Evolutionary conservation across 2,113 vertebrate genomes (phyloP), one percentile per base, ranked within the genome.

Genomic region (Sigmodon hispidus): DNA sequence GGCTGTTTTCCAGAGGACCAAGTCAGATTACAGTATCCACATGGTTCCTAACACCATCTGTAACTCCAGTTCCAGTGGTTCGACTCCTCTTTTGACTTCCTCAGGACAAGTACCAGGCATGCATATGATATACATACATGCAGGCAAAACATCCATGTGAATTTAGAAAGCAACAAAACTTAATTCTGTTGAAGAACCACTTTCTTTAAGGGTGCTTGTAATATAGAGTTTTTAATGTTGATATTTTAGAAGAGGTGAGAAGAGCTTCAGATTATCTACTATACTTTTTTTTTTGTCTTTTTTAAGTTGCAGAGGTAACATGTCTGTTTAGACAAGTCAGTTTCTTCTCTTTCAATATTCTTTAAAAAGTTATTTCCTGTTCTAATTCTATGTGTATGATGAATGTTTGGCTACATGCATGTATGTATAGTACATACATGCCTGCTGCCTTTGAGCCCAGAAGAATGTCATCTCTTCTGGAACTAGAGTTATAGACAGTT

Each of bases 271-370:
- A 79, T 89, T 93, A 65, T 73, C 75, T 92, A 88, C 40, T 72
- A 2, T 57, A 15, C 36, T 89, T 36, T 80, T 94, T 96, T 80
- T 93, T 34, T 69, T 69, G 0, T 10, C 50, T 93, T 96, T 94
- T 94, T 77, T 92, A 90, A 80, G 22, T 81, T 96, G 77, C 1
- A 93, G 87, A 94, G 83, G 29, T 96, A 86, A 87, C 15, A 19
- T 57, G 31, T 17, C 84, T 91, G 5, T 63, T 90, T 69, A 40
- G 76, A 77, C 89, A 87, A 85, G 15, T 87, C 63, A 65, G 45
- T 91, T 40, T 81, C 4, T 57, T 94, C 40, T 89, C n/a, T 89
- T n/a, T 45, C 55, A 73, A 24, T 73, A 40, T 24, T 40, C 36
- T 72, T 40, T n/a, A 40, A 72, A 72, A n/a, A 21, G 8, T 72